Conservation (phyloP, 2,888 invertebrate species). For the Lepidochrysops patricia region DNA sequence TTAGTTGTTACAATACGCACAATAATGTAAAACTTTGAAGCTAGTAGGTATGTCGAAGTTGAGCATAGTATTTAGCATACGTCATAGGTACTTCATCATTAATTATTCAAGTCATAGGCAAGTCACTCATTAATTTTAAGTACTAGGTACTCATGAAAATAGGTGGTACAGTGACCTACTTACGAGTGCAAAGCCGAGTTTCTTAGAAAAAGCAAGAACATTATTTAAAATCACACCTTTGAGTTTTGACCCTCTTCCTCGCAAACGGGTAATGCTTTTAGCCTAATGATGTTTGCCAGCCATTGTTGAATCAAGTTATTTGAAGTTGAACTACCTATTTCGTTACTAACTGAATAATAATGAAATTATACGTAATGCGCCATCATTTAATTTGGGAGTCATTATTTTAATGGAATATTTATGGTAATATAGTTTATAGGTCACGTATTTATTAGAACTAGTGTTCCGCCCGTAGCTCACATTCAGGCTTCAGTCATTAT, state of each 20-base stretch:
- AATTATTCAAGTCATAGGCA: conserved; percentile 8
- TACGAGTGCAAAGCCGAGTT: conserved; percentile 26
- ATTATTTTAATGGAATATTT: neutral
- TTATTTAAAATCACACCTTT: conserved; percentile 14
- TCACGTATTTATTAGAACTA: neutral
- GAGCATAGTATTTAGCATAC: neutral
- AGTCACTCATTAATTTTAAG: conserved; percentile 10
- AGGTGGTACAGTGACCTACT: conserved; percentile 34
- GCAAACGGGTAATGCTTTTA: conserved; percentile 6
- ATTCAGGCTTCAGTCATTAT: too few species aligned
- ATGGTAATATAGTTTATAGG: neutral
- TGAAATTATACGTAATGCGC: neutral
- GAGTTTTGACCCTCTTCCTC: conserved; percentile 8
- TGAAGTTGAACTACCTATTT: conserved; percentile 17
- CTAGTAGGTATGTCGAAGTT: neutral
- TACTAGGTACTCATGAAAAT: conserved; percentile 10
- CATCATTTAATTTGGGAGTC: neutral
- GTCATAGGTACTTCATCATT: neutral
- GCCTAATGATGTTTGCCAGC: conserved; percentile 4
- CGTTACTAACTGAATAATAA: neutral
- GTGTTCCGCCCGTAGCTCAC: too few species aligned
- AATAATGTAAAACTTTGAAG: neutral
- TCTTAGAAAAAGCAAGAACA: conserved; percentile 11
- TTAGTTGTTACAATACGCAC: neutral
- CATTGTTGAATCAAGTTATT: neutral